A percentile compares a stretch with the other conserved stretches of the same genome.
phyloP scores from a whole-genome alignment of 2,113 vertebrate species.

The Megalops atlanticus region DNA sequence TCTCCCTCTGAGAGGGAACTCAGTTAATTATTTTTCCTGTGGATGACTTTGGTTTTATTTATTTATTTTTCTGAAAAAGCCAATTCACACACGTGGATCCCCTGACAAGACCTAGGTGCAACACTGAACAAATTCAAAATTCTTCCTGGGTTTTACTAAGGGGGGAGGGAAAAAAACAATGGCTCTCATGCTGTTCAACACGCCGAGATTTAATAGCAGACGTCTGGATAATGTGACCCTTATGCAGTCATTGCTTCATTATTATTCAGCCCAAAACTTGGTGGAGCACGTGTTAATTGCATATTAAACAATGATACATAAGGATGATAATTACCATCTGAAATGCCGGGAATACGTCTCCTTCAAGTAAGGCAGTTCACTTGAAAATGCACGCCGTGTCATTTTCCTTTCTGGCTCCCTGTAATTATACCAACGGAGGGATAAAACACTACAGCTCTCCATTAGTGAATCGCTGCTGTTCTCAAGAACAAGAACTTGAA shows the following conservation, averaged over 20 bases:
- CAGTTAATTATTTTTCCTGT: neutral
- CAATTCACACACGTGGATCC: constrained; percentile 42
- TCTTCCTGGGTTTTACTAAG: constrained; percentile 29
- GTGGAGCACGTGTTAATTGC: constrained; percentile 58
- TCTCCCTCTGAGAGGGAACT: neutral
- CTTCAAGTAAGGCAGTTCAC: neutral
- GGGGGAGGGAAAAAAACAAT: constrained; percentile 44
- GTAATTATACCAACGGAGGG: neutral
- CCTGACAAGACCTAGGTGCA: constrained; percentile 13
- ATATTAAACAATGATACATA: constrained; percentile 57
- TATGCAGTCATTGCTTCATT: constrained; percentile 61
- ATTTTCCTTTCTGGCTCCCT: neutral
- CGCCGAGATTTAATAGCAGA: constrained; percentile 52
- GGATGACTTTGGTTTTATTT: neutral
- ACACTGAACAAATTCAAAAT: constrained; percentile 53
- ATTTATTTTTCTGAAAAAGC: neutral
- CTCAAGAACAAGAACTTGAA: constrained; percentile 1
- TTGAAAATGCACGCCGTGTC: constrained; percentile 1
- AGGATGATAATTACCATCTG: constrained; percentile 35
- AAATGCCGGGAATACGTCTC: constrained; percentile 19
- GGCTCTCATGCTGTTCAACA: constrained; percentile 49
- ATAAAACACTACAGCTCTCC: neutral
- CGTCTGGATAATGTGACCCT: constrained; percentile 56
- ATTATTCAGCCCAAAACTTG: constrained; percentile 55
- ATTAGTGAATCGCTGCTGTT: neutral